Percentiles rank a stretch among this genome's conserved stretches.
Conservation (phyloP, 2,113 vertebrate species). For the Ceyx melanurus region DNA sequence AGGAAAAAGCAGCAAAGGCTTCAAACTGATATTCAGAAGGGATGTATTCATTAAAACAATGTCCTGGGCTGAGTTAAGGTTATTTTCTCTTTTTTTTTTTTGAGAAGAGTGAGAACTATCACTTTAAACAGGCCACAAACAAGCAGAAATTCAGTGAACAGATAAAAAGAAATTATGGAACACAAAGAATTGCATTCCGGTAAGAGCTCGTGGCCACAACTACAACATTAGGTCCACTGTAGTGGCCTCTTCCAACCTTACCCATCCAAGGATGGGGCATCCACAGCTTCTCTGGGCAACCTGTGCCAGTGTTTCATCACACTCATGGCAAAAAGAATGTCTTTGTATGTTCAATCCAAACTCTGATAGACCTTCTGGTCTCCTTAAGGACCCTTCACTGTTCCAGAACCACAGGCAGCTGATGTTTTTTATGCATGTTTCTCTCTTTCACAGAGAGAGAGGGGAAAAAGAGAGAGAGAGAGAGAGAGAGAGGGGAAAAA, state of each 20-base stretch:
- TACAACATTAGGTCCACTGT: background rate
- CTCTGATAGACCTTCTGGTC: background rate
- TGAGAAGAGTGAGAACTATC: background rate
- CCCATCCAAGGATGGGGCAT: background rate
- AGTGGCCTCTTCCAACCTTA: background rate
- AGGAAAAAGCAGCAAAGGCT: background rate
- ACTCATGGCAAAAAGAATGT: fast-evolving
- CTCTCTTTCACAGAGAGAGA: too few relatives aligned
- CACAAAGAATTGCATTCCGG: background rate
- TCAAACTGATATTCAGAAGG: background rate
- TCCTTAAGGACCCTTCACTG: background rate
- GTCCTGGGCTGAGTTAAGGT: too few relatives aligned
- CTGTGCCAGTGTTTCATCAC: background rate
- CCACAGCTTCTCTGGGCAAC: background rate
- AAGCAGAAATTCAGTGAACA: background rate
- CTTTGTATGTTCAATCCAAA: background rate
- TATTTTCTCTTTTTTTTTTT: too few relatives aligned
- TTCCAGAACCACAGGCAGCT: background rate
- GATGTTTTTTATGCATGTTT: background rate
- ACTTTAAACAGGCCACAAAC: background rate
- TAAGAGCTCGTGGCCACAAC: background rate
- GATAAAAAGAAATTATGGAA: background rate
- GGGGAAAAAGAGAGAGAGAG: too few relatives aligned
- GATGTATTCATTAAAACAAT: background rate
- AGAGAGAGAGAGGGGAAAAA: too few relatives aligned